phyloP scores from a whole-genome alignment of 2,797 vertebrate genomes.

The Synanceia verrucosa region DNA sequence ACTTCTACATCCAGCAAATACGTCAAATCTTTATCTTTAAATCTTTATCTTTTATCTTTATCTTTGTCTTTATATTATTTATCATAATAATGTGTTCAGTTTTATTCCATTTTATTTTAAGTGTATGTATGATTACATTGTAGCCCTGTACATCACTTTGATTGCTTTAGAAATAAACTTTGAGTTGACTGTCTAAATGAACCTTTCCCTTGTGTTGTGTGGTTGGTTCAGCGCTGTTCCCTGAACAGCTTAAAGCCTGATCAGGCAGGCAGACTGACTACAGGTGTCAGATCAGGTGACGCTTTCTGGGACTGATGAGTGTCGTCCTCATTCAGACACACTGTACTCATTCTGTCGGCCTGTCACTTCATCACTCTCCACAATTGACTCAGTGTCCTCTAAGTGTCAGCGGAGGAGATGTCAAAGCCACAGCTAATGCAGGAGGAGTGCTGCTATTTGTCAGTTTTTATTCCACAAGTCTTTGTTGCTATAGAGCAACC shows the following conservation, averaged over 20 bases:
- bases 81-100: too few species aligned
- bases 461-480: not conserved
- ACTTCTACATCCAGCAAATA: not conserved
- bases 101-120: too few species aligned
- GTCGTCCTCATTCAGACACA: not conserved
- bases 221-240: not conserved
- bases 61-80: too few species aligned
- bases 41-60: too few species aligned
- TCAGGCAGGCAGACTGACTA: not conserved
- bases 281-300: slow-evolving; percentile 10
- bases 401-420: slow-evolving; percentile 3
- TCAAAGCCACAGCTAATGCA: not conserved
- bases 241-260: too few species aligned
- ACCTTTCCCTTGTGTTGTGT: not conserved
- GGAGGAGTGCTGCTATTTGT: not conserved
- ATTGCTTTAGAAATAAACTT: too few species aligned
- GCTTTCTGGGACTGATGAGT: not conserved
- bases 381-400: slow-evolving; percentile 6
- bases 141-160: too few species aligned
- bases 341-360: not conserved
- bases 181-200: too few species aligned
- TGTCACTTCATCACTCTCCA: not conserved
- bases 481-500: not conserved
- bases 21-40: not conserved
- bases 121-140: too few species aligned